A percentile compares a stretch with the other conserved stretches of the same genome.
Evolutionary conservation across 1,140 invertebrate genomes (phyloP).

Genomic region (Cherax quadricarinatus): DNA sequence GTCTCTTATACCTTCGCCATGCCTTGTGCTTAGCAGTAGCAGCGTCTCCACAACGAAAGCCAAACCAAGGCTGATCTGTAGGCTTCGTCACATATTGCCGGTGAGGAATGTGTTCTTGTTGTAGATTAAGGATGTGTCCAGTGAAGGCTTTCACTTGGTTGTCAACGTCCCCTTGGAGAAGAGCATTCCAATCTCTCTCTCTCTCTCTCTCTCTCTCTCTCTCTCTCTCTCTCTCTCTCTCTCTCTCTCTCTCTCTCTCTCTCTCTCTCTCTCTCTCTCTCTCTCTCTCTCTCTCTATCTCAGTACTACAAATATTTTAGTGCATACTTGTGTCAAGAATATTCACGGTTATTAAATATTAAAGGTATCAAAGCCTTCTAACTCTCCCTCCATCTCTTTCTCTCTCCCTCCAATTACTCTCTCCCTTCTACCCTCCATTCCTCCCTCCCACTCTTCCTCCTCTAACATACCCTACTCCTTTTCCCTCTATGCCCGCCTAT

Average conservation of each 20-base stretch:
- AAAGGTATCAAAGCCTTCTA: too few species aligned
- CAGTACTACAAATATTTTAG: background rate
- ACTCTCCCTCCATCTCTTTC: background rate
- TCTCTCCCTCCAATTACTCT: background rate
- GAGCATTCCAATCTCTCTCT: background rate
- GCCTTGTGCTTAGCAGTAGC: too few species aligned
- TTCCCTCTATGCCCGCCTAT: background rate
- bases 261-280: constrained; percentile 5
- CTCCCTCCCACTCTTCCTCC: background rate
- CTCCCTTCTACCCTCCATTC: background rate
- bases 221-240: constrained; percentile 51
- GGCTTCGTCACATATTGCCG: too few species aligned
- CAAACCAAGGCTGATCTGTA: too few species aligned
- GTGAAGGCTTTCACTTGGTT: too few species aligned
- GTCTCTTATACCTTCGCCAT: too few species aligned
- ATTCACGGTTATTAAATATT: too few species aligned
- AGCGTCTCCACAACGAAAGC: too few species aligned
- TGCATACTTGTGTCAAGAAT: background rate
- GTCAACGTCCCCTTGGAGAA: too few species aligned
- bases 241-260: constrained; percentile 37
- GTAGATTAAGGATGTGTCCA: too few species aligned
- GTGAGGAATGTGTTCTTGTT: too few species aligned
- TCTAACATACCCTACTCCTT: background rate
- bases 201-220: constrained; percentile 1
- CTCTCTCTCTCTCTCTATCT: constrained; percentile 23